Evolutionary conservation across 2,113 vertebrate species (phyloP).

Genomic region (Myiozetetes cayanensis): DNA sequence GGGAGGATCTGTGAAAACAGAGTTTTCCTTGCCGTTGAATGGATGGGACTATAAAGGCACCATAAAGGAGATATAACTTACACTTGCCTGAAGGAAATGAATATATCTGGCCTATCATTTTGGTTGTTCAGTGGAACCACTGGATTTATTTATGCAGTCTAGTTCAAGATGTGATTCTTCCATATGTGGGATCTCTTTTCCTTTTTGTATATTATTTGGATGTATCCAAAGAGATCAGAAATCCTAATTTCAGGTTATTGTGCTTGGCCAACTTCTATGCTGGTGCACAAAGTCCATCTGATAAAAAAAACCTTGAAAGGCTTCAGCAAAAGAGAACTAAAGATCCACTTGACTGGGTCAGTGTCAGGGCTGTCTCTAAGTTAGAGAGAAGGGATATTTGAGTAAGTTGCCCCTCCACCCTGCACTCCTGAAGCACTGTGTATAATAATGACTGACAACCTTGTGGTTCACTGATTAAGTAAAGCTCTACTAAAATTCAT

Average conservation of each 20-base stretch:
- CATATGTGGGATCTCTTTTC: neutral
- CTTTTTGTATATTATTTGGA: neutral
- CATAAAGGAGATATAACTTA: neutral
- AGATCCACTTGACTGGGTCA: neutral
- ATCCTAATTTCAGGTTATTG: neutral
- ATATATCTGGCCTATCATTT: neutral
- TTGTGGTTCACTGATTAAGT: neutral
- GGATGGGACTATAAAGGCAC: neutral
- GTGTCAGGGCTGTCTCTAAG: neutral
- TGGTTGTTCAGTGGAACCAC: neutral
- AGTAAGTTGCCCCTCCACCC: neutral
- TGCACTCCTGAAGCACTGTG: neutral
- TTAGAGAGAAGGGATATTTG: neutral
- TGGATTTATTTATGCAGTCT: neutral
- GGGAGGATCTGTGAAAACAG: neutral
- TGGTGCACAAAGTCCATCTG: neutral
- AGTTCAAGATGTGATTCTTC: neutral
- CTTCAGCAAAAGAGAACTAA: neutral
- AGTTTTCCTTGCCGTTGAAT: neutral
- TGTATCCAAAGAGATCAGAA: neutral
- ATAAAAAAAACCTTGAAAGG: neutral
- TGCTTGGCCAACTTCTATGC: neutral
- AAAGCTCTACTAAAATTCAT: neutral
- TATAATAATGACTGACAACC: neutral
- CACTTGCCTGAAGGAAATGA: neutral